phyloP scores from a whole-genome alignment of 2,113 vertebrate genomes.

The Hemicordylus capensis region DNA sequence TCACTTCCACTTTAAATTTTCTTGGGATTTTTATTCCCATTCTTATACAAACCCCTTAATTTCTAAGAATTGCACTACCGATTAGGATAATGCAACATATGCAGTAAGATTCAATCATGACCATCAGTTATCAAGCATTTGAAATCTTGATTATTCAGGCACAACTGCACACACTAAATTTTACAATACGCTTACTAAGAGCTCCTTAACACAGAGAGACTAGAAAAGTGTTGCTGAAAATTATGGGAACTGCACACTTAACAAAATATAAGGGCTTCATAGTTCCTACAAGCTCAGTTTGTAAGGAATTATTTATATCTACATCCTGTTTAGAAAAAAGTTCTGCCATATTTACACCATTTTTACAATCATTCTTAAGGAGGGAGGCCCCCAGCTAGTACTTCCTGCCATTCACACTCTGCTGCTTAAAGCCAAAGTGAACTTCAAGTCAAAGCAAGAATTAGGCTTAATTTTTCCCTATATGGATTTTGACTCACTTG shows the following conservation, averaged over 20 bases:
- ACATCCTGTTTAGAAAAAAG: constrained; percentile 78
- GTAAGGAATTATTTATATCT: constrained; percentile 78
- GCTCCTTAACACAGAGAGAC: constrained; percentile 16
- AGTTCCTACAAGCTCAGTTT: constrained; percentile 58
- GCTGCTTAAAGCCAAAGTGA: constrained; percentile 46
- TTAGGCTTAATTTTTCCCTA: constrained; percentile 41
- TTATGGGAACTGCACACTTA: constrained; percentile 60
- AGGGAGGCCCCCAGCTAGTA: constrained; percentile 61
- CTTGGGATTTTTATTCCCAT: neutral
- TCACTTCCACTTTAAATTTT: neutral
- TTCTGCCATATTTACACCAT: constrained; percentile 48
- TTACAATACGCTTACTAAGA: neutral
- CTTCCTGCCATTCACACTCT: constrained; percentile 81
- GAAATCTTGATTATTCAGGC: neutral
- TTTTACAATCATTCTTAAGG: constrained; percentile 60
- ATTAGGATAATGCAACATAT: neutral
- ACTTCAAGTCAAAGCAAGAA: constrained; percentile 65
- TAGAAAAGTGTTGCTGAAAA: constrained; percentile 51
- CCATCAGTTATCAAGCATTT: neutral
- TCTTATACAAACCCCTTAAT: neutral
- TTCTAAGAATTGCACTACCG: neutral
- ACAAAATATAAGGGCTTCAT: constrained; percentile 62
- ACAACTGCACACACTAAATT: neutral
- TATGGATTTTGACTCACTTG: neutral
- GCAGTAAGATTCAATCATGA: neutral